These are phyloP conservation scores for Colostygia pectinataria DNA, from an alignment of 2,888 invertebrate species.

Conservation along the genomic window DNA sequence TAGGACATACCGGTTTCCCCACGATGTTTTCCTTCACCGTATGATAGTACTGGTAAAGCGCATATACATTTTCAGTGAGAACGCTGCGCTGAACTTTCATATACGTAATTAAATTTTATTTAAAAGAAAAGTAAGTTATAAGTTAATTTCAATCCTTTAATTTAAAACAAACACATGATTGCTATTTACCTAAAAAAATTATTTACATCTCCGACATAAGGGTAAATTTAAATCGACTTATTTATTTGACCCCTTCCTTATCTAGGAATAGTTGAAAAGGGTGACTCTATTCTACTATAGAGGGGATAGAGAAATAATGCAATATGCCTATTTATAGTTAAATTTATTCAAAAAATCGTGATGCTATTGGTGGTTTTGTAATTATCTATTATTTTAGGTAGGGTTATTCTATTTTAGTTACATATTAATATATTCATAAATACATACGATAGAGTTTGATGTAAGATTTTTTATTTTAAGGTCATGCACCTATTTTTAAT, in stretches of 20 bases:
- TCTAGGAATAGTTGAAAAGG: conserved; percentile 54
- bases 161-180: not conserved
- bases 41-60: too few species aligned
- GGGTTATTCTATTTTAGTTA: not conserved
- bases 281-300: conserved; percentile 41
- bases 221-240: conserved; percentile 20
- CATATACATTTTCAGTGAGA: too few species aligned
- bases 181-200: conserved; percentile 14
- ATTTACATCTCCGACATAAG: not conserved
- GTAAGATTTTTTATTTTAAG: too few species aligned
- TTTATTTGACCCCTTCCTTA: conserved; percentile 50
- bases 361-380: conserved; percentile 41
- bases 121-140: too few species aligned
- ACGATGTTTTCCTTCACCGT: too few species aligned
- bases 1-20: too few species aligned
- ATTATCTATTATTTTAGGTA: not conserved
- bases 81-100: too few species aligned
- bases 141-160: too few species aligned
- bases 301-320: conserved; percentile 41
- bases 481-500: too few species aligned
- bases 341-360: conserved; percentile 46
- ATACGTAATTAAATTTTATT: too few species aligned
- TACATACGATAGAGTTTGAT: too few species aligned
- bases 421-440: too few species aligned
- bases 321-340: conserved; percentile 35